These are phyloP conservation scores for Helicoverpa assulta DNA, from an alignment of 2,888 invertebrate species.

Conservation along the genomic window DNA sequence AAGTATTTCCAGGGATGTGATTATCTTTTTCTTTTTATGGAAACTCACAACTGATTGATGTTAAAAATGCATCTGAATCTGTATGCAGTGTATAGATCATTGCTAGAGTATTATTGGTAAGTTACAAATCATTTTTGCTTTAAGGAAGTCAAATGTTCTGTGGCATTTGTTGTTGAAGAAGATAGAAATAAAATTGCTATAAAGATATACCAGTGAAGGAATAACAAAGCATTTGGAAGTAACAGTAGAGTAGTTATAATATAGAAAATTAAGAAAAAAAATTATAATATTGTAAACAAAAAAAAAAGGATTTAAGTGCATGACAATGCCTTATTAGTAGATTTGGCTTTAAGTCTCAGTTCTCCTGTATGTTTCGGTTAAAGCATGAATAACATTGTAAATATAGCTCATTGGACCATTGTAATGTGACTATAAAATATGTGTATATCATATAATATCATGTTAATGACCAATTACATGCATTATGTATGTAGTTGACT, in stretches of 20 bases:
- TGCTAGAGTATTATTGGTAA: slow-evolving; percentile 73
- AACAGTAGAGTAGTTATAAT: slow-evolving; percentile 35
- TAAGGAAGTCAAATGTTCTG: slow-evolving; percentile 63
- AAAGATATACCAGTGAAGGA: slow-evolving; percentile 62
- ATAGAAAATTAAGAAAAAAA: slow-evolving; percentile 36
- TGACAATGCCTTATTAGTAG: slow-evolving; percentile 20
- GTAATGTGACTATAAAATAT: slow-evolving; percentile 14
- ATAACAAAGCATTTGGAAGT: slow-evolving; percentile 53
- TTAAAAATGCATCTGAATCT: slow-evolving; percentile 53
- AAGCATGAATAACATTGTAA: slow-evolving; percentile 16
- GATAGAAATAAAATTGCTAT: slow-evolving; percentile 57
- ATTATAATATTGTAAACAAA: slow-evolving; percentile 33
- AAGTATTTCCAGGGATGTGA: slow-evolving; percentile 14
- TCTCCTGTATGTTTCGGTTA: slow-evolving; percentile 1
- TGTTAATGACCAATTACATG: slow-evolving; percentile 38
- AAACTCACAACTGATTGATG: slow-evolving; percentile 15
- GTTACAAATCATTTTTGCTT: slow-evolving; percentile 64
- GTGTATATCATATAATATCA: slow-evolving; percentile 21
- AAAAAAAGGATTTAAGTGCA: slow-evolving; percentile 26
- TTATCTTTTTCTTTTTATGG: not conserved
- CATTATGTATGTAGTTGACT: slow-evolving; percentile 29
- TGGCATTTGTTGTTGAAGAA: slow-evolving; percentile 61
- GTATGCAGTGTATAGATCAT: slow-evolving; percentile 67
- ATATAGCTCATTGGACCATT: slow-evolving; percentile 13
- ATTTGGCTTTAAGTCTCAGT: slow-evolving; percentile 8